These are phyloP conservation scores for Epizoanthus rinbou DNA, from an alignment of 92 coral and sea anemone genomes.

Conservation along the genomic window DNA sequence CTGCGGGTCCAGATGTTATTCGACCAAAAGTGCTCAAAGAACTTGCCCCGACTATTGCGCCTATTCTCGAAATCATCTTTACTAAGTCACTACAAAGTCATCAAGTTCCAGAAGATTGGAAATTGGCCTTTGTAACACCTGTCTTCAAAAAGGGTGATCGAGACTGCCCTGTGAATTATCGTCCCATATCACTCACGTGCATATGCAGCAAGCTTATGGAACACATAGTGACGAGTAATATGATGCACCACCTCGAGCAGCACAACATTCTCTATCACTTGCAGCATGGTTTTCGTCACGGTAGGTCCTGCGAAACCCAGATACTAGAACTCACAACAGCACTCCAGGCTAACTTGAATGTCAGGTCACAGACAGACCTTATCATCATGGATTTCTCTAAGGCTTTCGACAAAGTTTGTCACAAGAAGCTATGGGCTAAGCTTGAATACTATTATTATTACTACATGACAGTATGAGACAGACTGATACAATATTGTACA, in stretches of 20 bases:
- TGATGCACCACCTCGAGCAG: neutral
- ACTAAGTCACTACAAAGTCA: neutral
- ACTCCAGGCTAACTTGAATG: too few species aligned
- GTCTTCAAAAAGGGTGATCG: too few species aligned
- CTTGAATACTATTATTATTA: neutral
- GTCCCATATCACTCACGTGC: neutral
- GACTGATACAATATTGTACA: too few species aligned
- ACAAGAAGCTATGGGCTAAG: neutral
- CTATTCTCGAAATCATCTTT: too few species aligned
- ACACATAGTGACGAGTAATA: neutral
- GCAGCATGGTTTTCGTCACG: neutral
- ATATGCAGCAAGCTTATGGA: too few species aligned
- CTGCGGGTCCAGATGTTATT: neutral
- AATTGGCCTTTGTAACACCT: neutral
- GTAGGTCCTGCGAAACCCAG: neutral
- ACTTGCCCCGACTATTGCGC: neutral
- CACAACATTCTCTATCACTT: conserved; percentile 10
- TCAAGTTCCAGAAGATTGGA: neutral
- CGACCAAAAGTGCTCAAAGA: conserved; percentile 1
- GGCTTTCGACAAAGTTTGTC: too few species aligned
- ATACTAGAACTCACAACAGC: too few species aligned
- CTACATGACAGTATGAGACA: too few species aligned
- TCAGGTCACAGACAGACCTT: neutral
- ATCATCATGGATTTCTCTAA: too few species aligned
- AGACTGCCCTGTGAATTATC: neutral